Evolutionary conservation across 2,797 vertebrate species (phyloP).

Genomic region (Discoglossus pictus): DNA sequence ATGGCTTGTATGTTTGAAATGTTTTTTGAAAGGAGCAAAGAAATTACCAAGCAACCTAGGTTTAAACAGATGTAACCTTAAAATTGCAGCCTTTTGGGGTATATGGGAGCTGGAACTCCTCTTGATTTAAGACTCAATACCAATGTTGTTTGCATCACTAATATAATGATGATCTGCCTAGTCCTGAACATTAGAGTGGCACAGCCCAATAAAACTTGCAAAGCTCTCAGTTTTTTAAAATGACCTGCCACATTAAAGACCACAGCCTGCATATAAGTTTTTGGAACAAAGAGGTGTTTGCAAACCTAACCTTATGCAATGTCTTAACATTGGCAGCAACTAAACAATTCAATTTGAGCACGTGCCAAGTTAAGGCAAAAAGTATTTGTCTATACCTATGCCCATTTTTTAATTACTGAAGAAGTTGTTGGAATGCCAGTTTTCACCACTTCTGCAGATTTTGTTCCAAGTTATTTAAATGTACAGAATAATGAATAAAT

Average conservation of each 20-base stretch:
- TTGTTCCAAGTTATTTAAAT: neutral
- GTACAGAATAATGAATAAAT: too few species aligned
- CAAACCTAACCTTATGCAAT: constrained; percentile 12
- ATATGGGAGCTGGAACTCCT: too few species aligned
- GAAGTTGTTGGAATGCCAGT: constrained; percentile 10
- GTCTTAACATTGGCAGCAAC: constrained; percentile 17
- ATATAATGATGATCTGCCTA: constrained; percentile 8
- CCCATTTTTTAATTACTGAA: constrained; percentile 14
- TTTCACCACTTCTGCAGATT: neutral
- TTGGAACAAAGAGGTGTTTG: neutral
- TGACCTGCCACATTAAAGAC: constrained; percentile 28
- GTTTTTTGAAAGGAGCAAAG: too few species aligned
- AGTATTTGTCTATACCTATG: neutral
- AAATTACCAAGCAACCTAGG: too few species aligned
- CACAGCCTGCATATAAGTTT: constrained; percentile 4
- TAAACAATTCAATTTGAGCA: constrained; percentile 13
- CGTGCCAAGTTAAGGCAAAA: neutral
- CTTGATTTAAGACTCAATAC: too few species aligned
- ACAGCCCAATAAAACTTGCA: neutral
- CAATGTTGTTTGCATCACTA: too few species aligned
- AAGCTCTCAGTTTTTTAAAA: neutral
- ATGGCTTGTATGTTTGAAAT: too few species aligned
- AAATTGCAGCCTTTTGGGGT: too few species aligned
- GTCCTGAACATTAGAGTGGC: neutral
- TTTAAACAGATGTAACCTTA: too few species aligned